A percentile compares a stretch with the other conserved stretches of the same genome.
Conservation (phyloP, 2,888 invertebrate genomes). For the Adelognathus sp. region DNA sequence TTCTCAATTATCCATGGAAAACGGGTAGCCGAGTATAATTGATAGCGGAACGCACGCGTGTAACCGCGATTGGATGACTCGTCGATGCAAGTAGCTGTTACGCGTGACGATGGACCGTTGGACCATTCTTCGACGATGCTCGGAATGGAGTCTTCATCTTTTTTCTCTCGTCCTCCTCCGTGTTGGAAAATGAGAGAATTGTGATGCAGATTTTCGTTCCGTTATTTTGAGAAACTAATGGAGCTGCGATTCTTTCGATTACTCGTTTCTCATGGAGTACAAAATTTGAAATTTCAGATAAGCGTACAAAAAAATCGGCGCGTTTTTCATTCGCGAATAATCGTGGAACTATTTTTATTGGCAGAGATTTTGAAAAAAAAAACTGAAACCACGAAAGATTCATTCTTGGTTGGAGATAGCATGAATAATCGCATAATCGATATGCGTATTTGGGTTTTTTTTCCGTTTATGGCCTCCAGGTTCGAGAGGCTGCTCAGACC, state of each 20-base stretch:
- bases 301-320: too few species aligned
- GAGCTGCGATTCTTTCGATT: neutral
- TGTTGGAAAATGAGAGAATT: neutral
- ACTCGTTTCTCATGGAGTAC: too few species aligned
- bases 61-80: neutral
- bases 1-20: neutral
- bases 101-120: conserved; percentile 5
- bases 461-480: neutral
- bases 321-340: too few species aligned
- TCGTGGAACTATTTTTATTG: neutral
- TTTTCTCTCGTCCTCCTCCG: neutral
- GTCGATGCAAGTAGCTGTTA: neutral
- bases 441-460: neutral
- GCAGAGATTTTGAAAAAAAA: neutral
- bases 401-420: neutral
- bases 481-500: neutral
- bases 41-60: conserved; percentile 26
- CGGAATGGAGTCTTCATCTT: neutral
- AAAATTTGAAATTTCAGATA: too few species aligned
- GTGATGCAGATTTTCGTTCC: neutral
- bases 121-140: neutral
- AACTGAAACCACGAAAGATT: neutral
- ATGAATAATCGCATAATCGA: neutral
- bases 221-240: neutral
- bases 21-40: conserved; percentile 18